Percentiles rank a stretch among this genome's conserved stretches.
Conservation (phyloP, 2,888 invertebrate genomes). For the Prosapia bicincta region DNA sequence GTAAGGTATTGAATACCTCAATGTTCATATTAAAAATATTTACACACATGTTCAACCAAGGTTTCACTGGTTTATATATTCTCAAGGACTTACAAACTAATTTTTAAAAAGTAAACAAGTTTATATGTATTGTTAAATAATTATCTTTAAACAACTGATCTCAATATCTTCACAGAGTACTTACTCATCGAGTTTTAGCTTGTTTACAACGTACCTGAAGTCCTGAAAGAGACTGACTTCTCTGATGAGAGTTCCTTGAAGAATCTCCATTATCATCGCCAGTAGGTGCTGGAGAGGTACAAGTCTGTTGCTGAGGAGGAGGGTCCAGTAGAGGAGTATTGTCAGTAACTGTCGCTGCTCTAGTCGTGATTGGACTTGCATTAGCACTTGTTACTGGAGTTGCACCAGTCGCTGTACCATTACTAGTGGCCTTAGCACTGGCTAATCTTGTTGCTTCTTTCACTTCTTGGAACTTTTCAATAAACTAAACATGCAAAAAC, state of each 20-base stretch:
- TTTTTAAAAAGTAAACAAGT: too few species aligned
- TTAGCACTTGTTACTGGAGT: constrained; percentile 86
- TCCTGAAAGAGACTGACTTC: constrained; percentile 48
- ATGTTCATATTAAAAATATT: too few species aligned
- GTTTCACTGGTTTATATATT: too few species aligned
- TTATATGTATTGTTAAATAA: too few species aligned
- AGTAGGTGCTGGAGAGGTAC: constrained; percentile 40
- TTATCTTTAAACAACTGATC: too few species aligned
- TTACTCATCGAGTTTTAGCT: too few species aligned
- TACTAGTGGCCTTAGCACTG: constrained; percentile 59
- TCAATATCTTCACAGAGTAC: too few species aligned
- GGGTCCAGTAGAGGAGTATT: constrained; percentile 44
- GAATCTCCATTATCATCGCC: constrained; percentile 21
- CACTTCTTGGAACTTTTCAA: constrained; percentile 97
- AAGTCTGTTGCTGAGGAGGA: constrained; percentile 42
- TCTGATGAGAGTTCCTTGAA: constrained; percentile 42
- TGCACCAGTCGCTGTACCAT: constrained; percentile 59
- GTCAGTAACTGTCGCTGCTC: constrained; percentile 55
- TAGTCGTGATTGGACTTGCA: constrained; percentile 76
- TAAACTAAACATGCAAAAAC: constrained; percentile 77
- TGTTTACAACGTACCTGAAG: constrained; percentile 41
- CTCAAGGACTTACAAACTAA: too few species aligned
- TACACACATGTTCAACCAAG: too few species aligned
- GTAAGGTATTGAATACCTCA: too few species aligned
- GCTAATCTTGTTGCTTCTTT: constrained; percentile 87